These are phyloP conservation scores for Atlantisia rogersi DNA, from an alignment of 2,113 vertebrate species.

Conservation along the genomic window DNA sequence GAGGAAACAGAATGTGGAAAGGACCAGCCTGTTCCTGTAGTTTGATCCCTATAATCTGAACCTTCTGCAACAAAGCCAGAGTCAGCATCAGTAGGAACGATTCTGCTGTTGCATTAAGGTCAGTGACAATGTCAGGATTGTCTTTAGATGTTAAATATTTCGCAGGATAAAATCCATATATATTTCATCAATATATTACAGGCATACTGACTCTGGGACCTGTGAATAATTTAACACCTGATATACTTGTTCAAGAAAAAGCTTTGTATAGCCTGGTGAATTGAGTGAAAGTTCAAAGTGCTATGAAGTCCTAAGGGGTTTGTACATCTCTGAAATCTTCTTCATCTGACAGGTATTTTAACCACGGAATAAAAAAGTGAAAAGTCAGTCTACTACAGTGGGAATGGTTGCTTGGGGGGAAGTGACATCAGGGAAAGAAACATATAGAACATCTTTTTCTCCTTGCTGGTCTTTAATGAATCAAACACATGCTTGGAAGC, in stretches of 20 bases:
- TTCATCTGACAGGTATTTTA: not conserved
- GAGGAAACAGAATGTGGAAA: not conserved
- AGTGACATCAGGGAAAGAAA: not conserved
- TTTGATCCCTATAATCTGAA: not conserved
- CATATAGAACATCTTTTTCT: not conserved
- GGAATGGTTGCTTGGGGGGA: not conserved
- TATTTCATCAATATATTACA: not conserved
- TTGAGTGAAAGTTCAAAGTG: not conserved
- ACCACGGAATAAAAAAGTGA: not conserved
- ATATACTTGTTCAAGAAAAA: not conserved
- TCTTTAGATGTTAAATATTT: not conserved
- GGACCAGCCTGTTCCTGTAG: not conserved
- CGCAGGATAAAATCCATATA: not conserved
- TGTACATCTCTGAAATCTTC: not conserved
- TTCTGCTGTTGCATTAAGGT: not conserved
- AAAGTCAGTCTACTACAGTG: not conserved
- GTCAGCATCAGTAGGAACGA: fast-evolving
- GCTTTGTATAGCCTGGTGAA: not conserved
- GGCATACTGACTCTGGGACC: not conserved
- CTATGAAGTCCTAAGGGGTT: not conserved
- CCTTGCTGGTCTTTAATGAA: not conserved
- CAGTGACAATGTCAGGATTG: not conserved
- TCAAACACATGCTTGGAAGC: not conserved
- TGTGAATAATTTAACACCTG: not conserved
- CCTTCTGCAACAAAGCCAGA: not conserved